Evolutionary conservation across 1,140 invertebrate species (phyloP).

Genomic region (Drosophila sulfurigaster): DNA sequence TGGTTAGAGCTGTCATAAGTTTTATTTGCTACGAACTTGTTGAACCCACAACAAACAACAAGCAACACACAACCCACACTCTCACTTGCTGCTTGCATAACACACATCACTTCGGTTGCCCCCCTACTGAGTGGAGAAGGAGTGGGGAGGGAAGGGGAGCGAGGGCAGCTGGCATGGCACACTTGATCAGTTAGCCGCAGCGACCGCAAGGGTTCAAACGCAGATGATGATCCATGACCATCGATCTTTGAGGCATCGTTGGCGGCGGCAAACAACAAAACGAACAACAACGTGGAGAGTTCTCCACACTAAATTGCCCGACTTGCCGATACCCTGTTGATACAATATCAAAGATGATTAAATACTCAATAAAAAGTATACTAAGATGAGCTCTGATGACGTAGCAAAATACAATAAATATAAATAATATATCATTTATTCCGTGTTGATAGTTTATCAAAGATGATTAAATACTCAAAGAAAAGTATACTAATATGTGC

Average conservation of each 20-base stretch:
- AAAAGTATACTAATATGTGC: no score
- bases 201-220: conserved; percentile 47
- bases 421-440: no score
- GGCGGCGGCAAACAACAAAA: conserved; percentile 51
- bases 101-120: neutral
- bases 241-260: conserved; percentile 40
- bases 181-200: conserved; percentile 4
- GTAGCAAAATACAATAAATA: no score
- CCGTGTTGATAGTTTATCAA: no score
- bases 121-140: no score
- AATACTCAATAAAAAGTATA: no score
- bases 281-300: neutral
- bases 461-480: no score
- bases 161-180: neutral
- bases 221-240: conserved; percentile 34
- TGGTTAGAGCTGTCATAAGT: conserved; percentile 4
- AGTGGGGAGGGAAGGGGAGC: neutral
- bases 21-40: conserved; percentile 6
- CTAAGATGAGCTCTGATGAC: no score
- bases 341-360: neutral
- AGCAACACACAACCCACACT: conserved; percentile 11
- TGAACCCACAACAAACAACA: conserved; percentile 21
- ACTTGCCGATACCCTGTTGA: neutral
- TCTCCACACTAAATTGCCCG: neutral
- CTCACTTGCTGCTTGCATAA: conserved; percentile 17